Conservation (phyloP, 2,888 invertebrate genomes). For the Eupithecia centaureata region DNA sequence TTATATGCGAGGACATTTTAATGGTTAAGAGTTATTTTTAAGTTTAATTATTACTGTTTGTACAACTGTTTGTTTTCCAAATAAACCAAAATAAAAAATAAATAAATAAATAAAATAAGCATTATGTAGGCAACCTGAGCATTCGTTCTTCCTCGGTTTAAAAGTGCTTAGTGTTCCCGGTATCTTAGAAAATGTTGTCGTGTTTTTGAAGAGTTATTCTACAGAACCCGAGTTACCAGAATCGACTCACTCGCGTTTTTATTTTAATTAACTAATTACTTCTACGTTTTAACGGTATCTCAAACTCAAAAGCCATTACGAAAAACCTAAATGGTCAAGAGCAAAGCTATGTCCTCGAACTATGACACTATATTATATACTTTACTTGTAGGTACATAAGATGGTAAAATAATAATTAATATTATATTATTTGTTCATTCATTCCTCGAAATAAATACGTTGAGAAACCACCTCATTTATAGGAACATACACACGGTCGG, state of each 20-base stretch:
- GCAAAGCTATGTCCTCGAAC: constrained; percentile 6
- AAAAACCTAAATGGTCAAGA: neutral
- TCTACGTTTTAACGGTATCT: neutral
- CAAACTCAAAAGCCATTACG: neutral
- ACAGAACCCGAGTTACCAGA: neutral
- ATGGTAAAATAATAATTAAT: neutral
- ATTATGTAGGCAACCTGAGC: too few species aligned
- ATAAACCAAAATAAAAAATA: too few species aligned
- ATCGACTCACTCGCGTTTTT: neutral
- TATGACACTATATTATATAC: neutral
- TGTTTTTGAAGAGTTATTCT: neutral
- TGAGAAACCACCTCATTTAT: neutral
- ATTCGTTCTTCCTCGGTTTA: too few species aligned
- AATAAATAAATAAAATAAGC: too few species aligned
- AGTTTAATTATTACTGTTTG: too few species aligned
- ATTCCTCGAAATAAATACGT: neutral
- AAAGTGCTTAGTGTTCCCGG: too few species aligned
- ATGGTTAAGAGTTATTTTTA: too few species aligned
- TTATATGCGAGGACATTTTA: too few species aligned
- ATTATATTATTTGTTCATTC: constrained; percentile 3
- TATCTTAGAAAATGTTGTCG: neutral
- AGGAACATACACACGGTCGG: neutral
- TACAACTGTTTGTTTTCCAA: too few species aligned
- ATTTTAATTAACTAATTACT: neutral
- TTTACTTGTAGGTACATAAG: neutral